Evolutionary conservation across 1,140 invertebrate species (phyloP).

Genomic region (Leptopilina boulardi): DNA sequence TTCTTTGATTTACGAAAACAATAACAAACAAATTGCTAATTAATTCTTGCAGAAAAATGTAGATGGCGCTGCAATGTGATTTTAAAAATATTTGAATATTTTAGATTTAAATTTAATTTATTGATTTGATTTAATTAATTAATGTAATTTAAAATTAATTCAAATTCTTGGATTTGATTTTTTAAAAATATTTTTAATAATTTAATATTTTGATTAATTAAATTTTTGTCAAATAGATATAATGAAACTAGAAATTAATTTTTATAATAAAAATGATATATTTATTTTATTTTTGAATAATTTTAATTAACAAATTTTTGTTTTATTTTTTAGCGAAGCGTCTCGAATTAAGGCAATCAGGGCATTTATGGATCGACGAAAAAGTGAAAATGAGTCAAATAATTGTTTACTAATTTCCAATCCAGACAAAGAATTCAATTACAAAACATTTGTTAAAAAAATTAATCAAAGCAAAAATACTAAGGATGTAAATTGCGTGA

Average conservation of each 20-base stretch:
- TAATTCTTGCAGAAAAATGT: background rate
- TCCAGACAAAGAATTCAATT: conserved; percentile 54
- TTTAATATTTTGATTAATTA: too few relatives aligned
- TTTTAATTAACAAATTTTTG: too few relatives aligned
- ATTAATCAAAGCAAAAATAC: conserved; percentile 44
- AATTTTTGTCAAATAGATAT: too few relatives aligned
- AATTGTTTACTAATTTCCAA: conserved; percentile 43
- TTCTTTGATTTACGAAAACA: too few relatives aligned
- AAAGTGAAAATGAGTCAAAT: conserved; percentile 41
- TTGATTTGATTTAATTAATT: background rate
- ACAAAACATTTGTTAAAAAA: conserved; percentile 46
- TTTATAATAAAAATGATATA: too few relatives aligned
- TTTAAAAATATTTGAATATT: background rate
- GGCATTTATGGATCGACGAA: conserved; percentile 61
- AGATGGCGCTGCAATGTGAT: background rate
- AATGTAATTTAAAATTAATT: too few relatives aligned
- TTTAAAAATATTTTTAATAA: too few relatives aligned
- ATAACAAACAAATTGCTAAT: background rate
- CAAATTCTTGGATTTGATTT: too few relatives aligned
- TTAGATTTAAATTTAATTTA: background rate
- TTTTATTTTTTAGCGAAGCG: conserved; percentile 56
- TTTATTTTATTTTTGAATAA: too few relatives aligned
- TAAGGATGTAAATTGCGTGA: conserved; percentile 31
- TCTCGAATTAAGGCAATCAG: conserved; percentile 61
- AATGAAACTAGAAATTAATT: too few relatives aligned